These are phyloP conservation scores for Xanthia togata DNA, from an alignment of 2,888 invertebrate species.

Conservation along the genomic window DNA sequence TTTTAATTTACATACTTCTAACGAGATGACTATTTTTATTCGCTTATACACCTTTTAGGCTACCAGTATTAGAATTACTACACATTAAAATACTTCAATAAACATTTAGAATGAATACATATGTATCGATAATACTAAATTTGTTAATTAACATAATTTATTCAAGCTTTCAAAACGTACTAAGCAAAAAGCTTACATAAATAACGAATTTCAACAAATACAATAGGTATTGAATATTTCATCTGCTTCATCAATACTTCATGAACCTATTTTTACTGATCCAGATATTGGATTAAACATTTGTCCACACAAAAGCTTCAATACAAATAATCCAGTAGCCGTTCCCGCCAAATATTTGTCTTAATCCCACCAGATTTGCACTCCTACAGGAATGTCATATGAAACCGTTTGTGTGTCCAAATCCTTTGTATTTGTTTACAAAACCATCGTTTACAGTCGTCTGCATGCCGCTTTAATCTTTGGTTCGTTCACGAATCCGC, in stretches of 20 bases:
- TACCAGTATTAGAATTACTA: not conserved
- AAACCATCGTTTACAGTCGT: slow-evolving; percentile 40
- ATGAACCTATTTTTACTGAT: not conserved
- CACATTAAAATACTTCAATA: not conserved
- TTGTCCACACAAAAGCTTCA: slow-evolving; percentile 30
- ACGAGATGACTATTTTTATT: not conserved
- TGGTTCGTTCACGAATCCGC: slow-evolving; percentile 28
- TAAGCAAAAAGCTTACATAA: not conserved
- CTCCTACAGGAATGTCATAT: slow-evolving; percentile 44
- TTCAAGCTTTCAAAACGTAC: not conserved
- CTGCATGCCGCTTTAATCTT: slow-evolving; percentile 55
- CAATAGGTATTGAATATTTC: not conserved
- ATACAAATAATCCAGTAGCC: slow-evolving; percentile 16
- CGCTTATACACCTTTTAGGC: not conserved
- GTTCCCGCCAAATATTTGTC: slow-evolving; percentile 47
- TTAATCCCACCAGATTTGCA: slow-evolving; percentile 45
- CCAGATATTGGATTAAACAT: slow-evolving; percentile 24
- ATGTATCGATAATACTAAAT: not conserved
- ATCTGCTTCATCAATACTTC: slow-evolving; percentile 7
- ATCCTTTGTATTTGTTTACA: slow-evolving; percentile 56
- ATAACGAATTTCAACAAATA: not conserved
- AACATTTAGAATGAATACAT: not conserved
- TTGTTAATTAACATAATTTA: not conserved
- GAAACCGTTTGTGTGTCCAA: slow-evolving; percentile 52
- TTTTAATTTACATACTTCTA: not conserved